Conservation (phyloP, 2,797 vertebrate species). For the Semaprochilodus insignis region DNA sequence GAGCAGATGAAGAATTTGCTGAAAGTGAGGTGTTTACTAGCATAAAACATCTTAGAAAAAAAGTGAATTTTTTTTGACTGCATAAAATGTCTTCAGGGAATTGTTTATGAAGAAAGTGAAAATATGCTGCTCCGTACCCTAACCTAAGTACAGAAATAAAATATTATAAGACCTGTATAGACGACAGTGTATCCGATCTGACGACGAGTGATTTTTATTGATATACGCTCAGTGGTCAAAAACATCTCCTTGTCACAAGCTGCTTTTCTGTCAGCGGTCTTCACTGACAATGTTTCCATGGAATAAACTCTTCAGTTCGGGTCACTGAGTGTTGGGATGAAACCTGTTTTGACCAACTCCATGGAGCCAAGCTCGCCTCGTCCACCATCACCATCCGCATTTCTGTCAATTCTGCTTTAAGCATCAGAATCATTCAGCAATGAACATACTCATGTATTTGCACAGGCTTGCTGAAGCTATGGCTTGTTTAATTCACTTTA, state of each 20-base stretch:
- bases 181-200: background rate
- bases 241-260: background rate
- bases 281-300: background rate
- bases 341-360: slow-evolving; percentile 1
- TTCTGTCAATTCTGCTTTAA: slow-evolving; percentile 5
- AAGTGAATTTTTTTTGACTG: too few relatives aligned
- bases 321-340: background rate
- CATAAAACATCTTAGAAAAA: too few relatives aligned
- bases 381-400: background rate
- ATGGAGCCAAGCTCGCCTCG: background rate
- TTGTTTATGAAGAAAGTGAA: too few relatives aligned
- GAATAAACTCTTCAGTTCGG: background rate
- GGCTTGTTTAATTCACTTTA: background rate
- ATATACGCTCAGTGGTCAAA: background rate
- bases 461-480: background rate
- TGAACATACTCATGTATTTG: background rate
- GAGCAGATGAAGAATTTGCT: too few relatives aligned
- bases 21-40: too few relatives aligned
- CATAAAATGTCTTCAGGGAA: too few relatives aligned
- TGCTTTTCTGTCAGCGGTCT: background rate
- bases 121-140: too few relatives aligned
- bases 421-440: background rate
- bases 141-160: background rate
- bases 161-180: too few relatives aligned
- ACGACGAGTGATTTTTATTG: background rate